A percentile compares a stretch with the other conserved stretches of the same genome.
These are phyloP conservation scores for Takifugu rubripes DNA, from an alignment of 2,797 vertebrate species.

Conservation along the genomic window DNA sequence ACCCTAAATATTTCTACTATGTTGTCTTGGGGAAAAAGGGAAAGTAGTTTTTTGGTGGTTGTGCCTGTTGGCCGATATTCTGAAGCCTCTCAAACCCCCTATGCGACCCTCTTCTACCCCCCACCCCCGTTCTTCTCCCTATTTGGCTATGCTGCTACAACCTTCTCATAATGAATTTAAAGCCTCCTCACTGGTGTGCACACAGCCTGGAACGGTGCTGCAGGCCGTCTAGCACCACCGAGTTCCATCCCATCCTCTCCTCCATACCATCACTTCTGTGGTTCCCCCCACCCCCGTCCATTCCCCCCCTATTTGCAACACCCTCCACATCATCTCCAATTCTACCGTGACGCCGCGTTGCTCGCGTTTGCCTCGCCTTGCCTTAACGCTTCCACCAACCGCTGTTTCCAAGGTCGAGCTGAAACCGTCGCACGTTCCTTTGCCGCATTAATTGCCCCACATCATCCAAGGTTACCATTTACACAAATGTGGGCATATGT, in stretches of 20 bases:
- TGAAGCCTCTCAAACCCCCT: background rate
- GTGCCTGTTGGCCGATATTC: no score
- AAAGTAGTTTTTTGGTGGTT: no score
- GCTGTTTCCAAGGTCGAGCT: slow-evolving; percentile 19
- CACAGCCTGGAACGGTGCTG: slow-evolving; percentile 43
- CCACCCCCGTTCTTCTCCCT: background rate
- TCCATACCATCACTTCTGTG: background rate
- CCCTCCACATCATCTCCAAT: slow-evolving; percentile 12
- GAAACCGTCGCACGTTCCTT: slow-evolving; percentile 1
- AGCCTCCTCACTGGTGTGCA: slow-evolving; percentile 22
- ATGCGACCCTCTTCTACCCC: background rate
- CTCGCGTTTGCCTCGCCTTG: no score
- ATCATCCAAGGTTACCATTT: slow-evolving; percentile 12
- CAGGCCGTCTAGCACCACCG: slow-evolving; percentile 45
- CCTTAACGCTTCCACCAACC: background rate
- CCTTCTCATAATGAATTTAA: slow-evolving; percentile 54
- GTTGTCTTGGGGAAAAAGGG: no score
- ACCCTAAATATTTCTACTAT: no score
- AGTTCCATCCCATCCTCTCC: slow-evolving; percentile 22
- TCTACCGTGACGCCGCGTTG: background rate
- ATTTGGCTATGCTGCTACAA: slow-evolving; percentile 2
- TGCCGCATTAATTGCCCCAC: background rate
- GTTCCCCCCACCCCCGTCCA: background rate
- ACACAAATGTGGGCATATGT: slow-evolving; percentile 15
- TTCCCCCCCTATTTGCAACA: slow-evolving; percentile 46